Conservation (phyloP, 1,140 invertebrate species). For the Brachionus manjavacas region DNA sequence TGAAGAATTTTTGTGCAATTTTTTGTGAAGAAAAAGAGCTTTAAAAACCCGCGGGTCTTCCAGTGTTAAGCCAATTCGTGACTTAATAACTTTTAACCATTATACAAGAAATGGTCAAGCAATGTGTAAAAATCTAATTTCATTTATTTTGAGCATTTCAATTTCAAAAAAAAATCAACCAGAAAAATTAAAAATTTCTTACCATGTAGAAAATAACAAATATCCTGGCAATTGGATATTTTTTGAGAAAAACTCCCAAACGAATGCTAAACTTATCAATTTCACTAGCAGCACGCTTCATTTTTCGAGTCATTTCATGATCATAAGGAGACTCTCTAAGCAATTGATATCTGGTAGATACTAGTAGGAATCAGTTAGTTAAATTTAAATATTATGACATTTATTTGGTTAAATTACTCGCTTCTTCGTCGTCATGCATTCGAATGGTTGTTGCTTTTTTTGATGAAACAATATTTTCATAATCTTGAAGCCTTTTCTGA, state of each 20-base stretch:
- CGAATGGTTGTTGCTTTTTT: slow-evolving; percentile 48
- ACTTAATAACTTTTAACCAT: no score
- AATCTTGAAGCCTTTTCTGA: slow-evolving; percentile 50
- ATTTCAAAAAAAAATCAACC: not conserved
- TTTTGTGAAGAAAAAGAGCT: no score
- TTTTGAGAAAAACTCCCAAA: slow-evolving; percentile 71
- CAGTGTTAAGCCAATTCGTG: no score
- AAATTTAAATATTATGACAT: no score
- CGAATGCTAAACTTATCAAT: slow-evolving; percentile 70
- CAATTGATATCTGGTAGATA: slow-evolving; percentile 65
- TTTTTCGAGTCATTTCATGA: slow-evolving; percentile 68
- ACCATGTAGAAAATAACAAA: slow-evolving; percentile 72
- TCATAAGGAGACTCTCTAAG: slow-evolving; percentile 73
- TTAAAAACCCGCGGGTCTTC: no score
- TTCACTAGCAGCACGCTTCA: slow-evolving; percentile 72
- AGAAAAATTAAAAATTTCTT: slow-evolving; percentile 45
- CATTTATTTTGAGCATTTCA: not conserved
- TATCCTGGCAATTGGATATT: slow-evolving; percentile 74
- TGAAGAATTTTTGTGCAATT: no score
- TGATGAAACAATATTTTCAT: slow-evolving; percentile 20
- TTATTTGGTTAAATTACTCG: slow-evolving; percentile 45
- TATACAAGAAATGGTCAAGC: no score
- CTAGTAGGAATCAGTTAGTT: slow-evolving; percentile 40
- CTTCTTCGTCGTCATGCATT: slow-evolving; percentile 50
- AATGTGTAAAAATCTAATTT: no score